Evolutionary conservation across 2,113 vertebrate species (phyloP), one percentile per base, ranked within the genome.

Genomic region (Myotis lucifugus): DNA sequence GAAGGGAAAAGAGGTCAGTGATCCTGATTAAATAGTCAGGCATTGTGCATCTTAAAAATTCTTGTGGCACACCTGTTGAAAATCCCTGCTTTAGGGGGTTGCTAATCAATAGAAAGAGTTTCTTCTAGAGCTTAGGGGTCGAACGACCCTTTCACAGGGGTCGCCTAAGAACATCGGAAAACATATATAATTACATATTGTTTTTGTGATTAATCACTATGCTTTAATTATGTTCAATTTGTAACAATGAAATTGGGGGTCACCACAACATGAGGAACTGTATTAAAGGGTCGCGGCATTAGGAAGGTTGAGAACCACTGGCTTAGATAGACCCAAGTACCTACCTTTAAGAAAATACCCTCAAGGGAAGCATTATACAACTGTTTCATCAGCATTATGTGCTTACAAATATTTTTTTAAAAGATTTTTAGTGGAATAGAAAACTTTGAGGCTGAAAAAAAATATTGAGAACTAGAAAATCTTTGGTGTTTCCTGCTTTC

Each of bases 321-420:
- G 42, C 42, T 42, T 9, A 61, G 77, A 19, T 25, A n/a, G 29
- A 69, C 50, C 46, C 59, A 72, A 84, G 32, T 1, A 67, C 6
- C 25, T 52, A 85, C 86, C 67, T 84, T 89, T 29, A 42, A 77
- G 86, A 67, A 90, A 25, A 78, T 73, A 25, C 11, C 29, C 21
- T 79, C 2, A 50, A n/a, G 15, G 8, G 34, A 25, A 50, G 48
- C 21, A 23, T 86, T 61, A 12, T 11, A 61, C 0, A 4, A 18
- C 27, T 34, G 15, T 69, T 90, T 90, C 23, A 50, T 77, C 29
- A 82, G 23, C 94, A 54, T 56, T 64, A 82, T 19, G 5, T 54
- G 95, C 54, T 90, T 79, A 90, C 79, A 88, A 96, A 77, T 69
- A 66, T 27, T 32, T 72, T 27, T 95, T 72, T 15, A 61, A 73